phyloP scores from a whole-genome alignment of 2,888 invertebrate species.

The Drepana falcataria region DNA sequence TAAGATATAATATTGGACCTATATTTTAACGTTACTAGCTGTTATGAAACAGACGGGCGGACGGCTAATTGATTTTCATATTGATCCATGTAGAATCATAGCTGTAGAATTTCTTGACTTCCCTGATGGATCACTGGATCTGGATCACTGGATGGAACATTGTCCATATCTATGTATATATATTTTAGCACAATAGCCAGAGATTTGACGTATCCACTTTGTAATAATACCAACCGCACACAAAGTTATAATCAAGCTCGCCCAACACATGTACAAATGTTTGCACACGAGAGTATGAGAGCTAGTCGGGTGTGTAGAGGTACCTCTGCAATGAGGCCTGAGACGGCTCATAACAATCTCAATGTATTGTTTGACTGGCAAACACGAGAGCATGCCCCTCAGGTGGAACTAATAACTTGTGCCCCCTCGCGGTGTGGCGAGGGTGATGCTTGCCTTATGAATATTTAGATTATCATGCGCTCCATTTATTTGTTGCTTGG shows the following conservation, averaged over 20 bases:
- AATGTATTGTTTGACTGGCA: conserved; percentile 60
- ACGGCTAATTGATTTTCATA: too few relatives aligned
- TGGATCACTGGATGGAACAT: too few relatives aligned
- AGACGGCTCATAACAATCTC: conserved; percentile 53
- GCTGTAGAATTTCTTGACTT: too few relatives aligned
- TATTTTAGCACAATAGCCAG: too few relatives aligned
- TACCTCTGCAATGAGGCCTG: conserved; percentile 6
- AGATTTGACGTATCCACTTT: too few relatives aligned
- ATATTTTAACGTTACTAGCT: too few relatives aligned
- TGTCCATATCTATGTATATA: too few relatives aligned
- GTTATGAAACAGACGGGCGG: too few relatives aligned
- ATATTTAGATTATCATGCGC: neutral
- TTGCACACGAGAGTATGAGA: neutral
- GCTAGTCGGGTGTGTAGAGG: neutral
- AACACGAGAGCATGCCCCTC: conserved; percentile 52
- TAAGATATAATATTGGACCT: too few relatives aligned
- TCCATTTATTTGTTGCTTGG: neutral
- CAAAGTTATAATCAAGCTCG: neutral
- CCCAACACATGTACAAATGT: conserved; percentile 2
- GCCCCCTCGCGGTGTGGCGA: conserved; percentile 16
- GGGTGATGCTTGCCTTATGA: conserved; percentile 10
- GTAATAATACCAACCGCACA: neutral
- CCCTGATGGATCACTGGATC: too few relatives aligned
- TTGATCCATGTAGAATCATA: too few relatives aligned
- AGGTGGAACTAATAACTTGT: conserved; percentile 67